These are phyloP conservation scores for Fundulus diaphanus DNA, from an alignment of 2,797 vertebrate species.

Conservation along the genomic window DNA sequence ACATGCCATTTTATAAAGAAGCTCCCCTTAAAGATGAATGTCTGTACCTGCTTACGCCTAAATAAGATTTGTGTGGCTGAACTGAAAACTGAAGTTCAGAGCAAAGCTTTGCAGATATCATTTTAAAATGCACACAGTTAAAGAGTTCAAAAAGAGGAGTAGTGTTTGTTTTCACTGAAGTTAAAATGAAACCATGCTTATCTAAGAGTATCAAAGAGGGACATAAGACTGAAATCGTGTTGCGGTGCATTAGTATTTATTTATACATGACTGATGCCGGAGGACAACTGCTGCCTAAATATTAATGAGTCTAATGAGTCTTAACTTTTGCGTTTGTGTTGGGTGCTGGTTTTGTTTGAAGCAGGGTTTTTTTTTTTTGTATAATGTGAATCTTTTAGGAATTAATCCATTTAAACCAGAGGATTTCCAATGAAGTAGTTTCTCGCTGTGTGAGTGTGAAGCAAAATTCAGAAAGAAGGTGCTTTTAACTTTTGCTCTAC, in stretches of 20 bases:
- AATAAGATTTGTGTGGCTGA: background rate
- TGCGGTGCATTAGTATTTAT: slow-evolving; percentile 29
- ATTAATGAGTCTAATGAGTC: slow-evolving; percentile 40
- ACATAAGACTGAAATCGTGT: slow-evolving; percentile 42
- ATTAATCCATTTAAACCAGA: background rate
- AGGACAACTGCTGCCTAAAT: slow-evolving; percentile 31
- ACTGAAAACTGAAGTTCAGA: background rate
- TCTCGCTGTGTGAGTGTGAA: background rate
- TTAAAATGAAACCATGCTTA: slow-evolving; percentile 35
- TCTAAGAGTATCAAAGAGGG: slow-evolving; percentile 52
- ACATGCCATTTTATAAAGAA: background rate
- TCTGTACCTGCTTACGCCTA: background rate
- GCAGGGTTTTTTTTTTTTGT: slow-evolving; percentile 11
- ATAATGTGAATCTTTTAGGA: background rate
- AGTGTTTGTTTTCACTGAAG: slow-evolving; percentile 30
- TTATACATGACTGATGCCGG: slow-evolving; percentile 47
- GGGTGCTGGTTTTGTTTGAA: slow-evolving; percentile 24
- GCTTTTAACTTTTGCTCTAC: background rate
- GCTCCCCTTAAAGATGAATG: background rate
- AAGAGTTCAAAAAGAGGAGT: slow-evolving; percentile 11
- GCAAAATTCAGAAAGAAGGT: background rate
- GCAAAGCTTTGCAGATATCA: background rate
- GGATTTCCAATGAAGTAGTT: background rate
- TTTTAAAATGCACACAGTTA: slow-evolving; percentile 19
- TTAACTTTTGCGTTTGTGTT: slow-evolving; percentile 22